Evolutionary conservation across 2,797 vertebrate species (phyloP).

Genomic region (Columba guinea): DNA sequence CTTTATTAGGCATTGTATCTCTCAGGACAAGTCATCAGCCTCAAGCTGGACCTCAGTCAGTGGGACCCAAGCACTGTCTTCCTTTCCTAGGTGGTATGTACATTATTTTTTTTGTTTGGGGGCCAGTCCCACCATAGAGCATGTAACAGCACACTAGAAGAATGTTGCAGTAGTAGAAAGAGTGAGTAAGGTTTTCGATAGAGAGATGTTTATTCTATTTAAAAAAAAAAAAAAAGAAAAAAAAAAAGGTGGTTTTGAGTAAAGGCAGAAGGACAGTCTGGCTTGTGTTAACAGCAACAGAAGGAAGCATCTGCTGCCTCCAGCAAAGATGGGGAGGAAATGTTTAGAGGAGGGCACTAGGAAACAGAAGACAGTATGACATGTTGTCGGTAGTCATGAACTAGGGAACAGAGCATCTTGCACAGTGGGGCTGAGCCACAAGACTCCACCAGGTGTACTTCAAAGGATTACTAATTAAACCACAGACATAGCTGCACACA

Average conservation of each 20-base stretch:
- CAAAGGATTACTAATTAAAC: background rate
- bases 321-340: background rate
- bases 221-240: background rate
- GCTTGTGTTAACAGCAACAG: background rate
- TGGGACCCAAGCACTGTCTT: background rate
- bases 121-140: background rate
- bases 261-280: background rate
- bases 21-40: background rate
- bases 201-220: background rate
- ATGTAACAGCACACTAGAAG: background rate
- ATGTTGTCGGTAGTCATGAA: background rate
- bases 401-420: background rate
- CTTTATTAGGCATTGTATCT: background rate
- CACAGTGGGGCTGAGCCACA: background rate
- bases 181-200: background rate
- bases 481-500: background rate
- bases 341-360: background rate
- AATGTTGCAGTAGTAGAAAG: background rate
- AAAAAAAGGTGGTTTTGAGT: background rate
- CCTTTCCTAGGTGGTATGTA: background rate
- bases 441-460: background rate
- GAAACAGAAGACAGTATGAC: background rate
- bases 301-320: background rate
- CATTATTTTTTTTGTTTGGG: background rate
- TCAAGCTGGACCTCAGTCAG: background rate